A percentile compares a stretch with the other conserved stretches of the same genome.
phyloP scores from a whole-genome alignment of 53 echinoderm and acorn worm species.

The Antedon mediterranea region DNA sequence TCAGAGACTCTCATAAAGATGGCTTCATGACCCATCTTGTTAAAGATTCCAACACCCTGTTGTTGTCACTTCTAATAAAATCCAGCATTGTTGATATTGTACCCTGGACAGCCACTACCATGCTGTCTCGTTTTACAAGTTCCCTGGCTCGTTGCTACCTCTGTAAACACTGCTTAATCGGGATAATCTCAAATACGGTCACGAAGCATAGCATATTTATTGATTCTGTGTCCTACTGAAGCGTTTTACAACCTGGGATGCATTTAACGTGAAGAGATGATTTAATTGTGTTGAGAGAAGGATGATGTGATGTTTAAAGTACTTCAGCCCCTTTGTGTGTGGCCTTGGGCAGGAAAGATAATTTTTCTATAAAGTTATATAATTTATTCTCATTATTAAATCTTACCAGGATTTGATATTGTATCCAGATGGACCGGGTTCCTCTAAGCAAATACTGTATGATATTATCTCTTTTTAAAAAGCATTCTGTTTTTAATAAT shows the following conservation, averaged over 20 bases:
- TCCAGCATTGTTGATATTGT: not conserved
- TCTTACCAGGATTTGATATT: too few species aligned
- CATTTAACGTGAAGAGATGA: not conserved
- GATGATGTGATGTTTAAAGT: too few species aligned
- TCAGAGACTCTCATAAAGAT: not conserved
- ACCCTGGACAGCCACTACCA: not conserved
- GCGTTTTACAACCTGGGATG: not conserved
- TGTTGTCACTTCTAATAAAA: conserved; percentile 1
- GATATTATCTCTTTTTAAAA: too few species aligned
- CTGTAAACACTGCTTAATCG: not conserved
- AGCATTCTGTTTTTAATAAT: too few species aligned
- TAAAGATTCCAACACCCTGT: not conserved
- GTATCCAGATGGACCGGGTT: too few species aligned
- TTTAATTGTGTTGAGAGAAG: too few species aligned
- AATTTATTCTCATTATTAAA: too few species aligned
- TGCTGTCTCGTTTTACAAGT: not conserved
- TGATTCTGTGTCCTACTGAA: not conserved
- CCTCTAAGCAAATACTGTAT: too few species aligned
- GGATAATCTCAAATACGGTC: not conserved
- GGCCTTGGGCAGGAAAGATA: too few species aligned
- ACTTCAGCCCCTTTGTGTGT: too few species aligned
- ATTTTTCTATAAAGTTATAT: too few species aligned
- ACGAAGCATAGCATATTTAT: not conserved
- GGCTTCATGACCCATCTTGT: not conserved
- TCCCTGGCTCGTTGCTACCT: not conserved